phyloP scores from a whole-genome alignment of 2,113 vertebrate species.

The Microcebus griseorufus region DNA sequence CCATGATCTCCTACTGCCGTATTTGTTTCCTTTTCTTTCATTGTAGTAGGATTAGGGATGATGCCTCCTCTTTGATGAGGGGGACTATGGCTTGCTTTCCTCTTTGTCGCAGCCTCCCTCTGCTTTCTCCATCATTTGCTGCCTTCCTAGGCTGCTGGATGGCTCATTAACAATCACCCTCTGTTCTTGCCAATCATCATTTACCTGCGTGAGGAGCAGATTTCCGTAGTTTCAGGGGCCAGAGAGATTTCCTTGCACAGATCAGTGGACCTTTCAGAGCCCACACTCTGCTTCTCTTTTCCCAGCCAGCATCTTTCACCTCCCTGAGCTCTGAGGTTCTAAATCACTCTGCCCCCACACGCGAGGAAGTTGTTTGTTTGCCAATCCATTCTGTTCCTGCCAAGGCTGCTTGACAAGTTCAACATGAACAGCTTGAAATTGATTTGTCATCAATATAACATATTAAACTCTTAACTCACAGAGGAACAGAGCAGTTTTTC shows the following conservation, averaged over 20 bases:
- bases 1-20: background rate
- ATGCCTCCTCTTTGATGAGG: background rate
- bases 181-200: background rate
- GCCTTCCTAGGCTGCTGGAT: background rate
- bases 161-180: background rate
- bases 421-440: background rate
- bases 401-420: constrained; percentile 37
- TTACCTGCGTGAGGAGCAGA: background rate
- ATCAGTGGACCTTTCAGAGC: background rate
- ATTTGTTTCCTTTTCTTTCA: background rate
- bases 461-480: constrained; percentile 7
- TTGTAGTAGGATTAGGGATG: background rate
- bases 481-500: background rate
- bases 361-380: constrained; percentile 36
- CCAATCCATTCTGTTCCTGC: constrained; percentile 8
- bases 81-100: background rate
- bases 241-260: background rate
- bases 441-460: constrained; percentile 29
- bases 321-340: background rate
- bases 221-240: background rate
- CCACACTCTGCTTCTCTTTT: background rate
- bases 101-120: background rate
- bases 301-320: background rate
- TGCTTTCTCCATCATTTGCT: background rate
- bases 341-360: background rate